Base-by-base conservation (phyloP, 2,888 invertebrate species). In the Perizoma flavofasciatum region DNA sequence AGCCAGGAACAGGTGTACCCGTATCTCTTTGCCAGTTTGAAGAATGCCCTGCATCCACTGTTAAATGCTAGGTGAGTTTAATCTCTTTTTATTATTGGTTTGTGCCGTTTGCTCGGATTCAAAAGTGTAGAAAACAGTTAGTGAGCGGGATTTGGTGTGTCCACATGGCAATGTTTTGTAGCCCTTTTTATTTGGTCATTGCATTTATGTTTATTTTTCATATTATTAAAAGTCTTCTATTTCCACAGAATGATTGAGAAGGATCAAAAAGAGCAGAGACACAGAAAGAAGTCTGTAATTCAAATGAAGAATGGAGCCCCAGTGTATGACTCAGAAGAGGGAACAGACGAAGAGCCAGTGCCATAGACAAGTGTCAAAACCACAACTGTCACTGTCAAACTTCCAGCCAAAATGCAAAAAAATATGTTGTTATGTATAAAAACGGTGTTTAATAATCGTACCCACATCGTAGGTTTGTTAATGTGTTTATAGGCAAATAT, bases 1-100 rank as follows among this genome's bases (percentile, higher is more conserved):
- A 93, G 94, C 59, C 97, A 97, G 69, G 97, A 97, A 81, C 93
- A 95, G 6, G 77, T 94, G 10, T 95, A 96, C 75, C 97, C 97
- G 0, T 94, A 94, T 50, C 84, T 97, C 41, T 97, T 95, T 79
- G 90, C 93, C 75, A 96, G 96, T 68, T 87, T 97, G 61, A 94
- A 95, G 77, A 93, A 94, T 32, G 96, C 97, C n/a, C 83, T 97
- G 66, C 94, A 95, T 71, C 97, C 97, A 0, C 88, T 97, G 52
- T 95, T 96, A 74, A 94, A 94, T 67, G 93, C 94, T 63, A 92
- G 89, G 92, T 92, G 59, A 72, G 81, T 22, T 22, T 22, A 22
- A 22, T 22, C 1, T 22, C 1, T 22, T 22, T 22, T 22, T 22
- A 22, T 22, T 22, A 22, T 22, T 22, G 22, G 22, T 22, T 1